A percentile compares a stretch with the other conserved stretches of the same genome.
phyloP scores from a whole-genome alignment of 2,113 vertebrate species.

The Nycticryphes semicollaris region DNA sequence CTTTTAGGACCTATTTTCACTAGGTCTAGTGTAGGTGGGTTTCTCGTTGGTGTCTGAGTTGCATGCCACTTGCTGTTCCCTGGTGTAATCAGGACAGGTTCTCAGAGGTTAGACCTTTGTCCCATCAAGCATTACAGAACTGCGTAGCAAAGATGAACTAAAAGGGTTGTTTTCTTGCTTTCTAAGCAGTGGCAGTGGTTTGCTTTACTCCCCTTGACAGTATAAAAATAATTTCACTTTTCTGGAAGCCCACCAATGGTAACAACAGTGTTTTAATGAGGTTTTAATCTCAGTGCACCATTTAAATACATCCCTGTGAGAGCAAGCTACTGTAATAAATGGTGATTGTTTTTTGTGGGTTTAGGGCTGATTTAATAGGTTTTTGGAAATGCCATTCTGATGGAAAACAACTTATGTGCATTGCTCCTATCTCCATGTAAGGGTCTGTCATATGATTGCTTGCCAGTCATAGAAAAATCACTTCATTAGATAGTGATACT shows the following conservation, averaged over 20 bases:
- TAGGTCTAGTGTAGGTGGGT: neutral
- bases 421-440: neutral
- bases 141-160: neutral
- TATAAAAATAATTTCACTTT: neutral
- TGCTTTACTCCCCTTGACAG: neutral
- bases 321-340: neutral
- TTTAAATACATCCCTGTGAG: neutral
- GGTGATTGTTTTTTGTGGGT: neutral
- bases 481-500: neutral
- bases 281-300: neutral
- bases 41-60: rapidly evolving
- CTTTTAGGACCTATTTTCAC: too few relatives aligned
- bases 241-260: neutral
- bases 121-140: neutral
- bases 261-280: neutral
- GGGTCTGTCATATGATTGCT: neutral
- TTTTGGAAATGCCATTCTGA: neutral
- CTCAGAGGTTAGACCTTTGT: neutral
- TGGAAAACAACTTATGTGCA: neutral
- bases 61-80: neutral
- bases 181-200: neutral
- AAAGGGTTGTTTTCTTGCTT: neutral
- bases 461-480: conserved; percentile 5
- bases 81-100: neutral
- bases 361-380: neutral